Conservation (phyloP, 2,113 vertebrate genomes). For the Ciconia stormi region DNA sequence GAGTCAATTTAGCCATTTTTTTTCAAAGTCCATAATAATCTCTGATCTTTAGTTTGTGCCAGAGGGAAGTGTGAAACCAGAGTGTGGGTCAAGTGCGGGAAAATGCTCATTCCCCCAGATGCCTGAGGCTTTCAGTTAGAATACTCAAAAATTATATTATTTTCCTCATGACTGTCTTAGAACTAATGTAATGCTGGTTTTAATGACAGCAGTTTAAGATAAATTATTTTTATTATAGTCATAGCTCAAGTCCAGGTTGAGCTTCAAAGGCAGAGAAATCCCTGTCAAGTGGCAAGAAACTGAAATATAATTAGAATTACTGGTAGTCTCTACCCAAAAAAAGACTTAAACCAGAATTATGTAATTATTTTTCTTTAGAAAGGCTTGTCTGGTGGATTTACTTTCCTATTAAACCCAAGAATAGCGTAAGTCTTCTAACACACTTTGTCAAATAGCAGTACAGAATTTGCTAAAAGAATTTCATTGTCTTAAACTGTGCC, state of each 20-base stretch:
- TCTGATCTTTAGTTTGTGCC: not conserved
- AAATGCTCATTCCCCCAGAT: not conserved
- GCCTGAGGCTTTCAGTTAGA: not conserved
- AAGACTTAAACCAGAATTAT: not conserved
- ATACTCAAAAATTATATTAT: not conserved
- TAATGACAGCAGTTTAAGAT: not conserved
- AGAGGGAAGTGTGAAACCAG: not conserved
- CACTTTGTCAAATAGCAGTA: not conserved
- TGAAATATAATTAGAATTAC: conserved; percentile 39
- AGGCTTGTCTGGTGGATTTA: not conserved
- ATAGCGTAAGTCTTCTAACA: not conserved
- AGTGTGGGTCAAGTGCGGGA: not conserved
- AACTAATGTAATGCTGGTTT: not conserved
- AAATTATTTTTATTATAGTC: conserved; percentile 4
- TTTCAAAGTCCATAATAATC: not conserved
- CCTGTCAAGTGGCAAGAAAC: not conserved
- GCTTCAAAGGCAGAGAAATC: not conserved
- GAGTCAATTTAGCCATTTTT: not conserved
- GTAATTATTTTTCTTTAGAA: conserved; percentile 37
- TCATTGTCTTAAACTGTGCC: not conserved
- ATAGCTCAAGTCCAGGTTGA: not conserved
- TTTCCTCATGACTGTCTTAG: not conserved
- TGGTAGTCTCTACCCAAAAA: not conserved
- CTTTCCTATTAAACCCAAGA: not conserved
- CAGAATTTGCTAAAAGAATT: not conserved